Base-by-base conservation (phyloP, 2,888 invertebrate species). In the Thymelicus lineola region DNA sequence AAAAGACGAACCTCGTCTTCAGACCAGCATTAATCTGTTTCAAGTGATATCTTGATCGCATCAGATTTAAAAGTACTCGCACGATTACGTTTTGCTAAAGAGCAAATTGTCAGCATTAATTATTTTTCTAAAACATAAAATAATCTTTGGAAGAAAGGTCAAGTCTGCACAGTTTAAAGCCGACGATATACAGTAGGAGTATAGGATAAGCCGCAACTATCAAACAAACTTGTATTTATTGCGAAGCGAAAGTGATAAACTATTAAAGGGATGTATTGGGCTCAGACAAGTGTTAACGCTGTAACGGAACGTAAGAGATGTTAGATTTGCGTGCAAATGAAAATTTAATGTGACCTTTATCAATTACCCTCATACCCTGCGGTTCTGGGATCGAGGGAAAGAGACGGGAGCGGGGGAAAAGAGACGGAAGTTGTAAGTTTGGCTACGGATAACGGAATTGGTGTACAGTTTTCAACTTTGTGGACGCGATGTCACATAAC, bases 331-430 rank as follows among this genome's bases (percentile, higher is more conserved):
- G 62, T 62, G 48, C 15, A 48, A 62, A 62, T 63, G 63, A 63
- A 63, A 63, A 63, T 63, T 62, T 63, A 50, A 63, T 63, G 63
- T 38, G 50, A 17, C 50, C 35, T 63, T 50, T 63, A 63, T 63
- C 63, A 63, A 63, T 36, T 50, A 63, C 15, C 62, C 35, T 48
- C 50, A 36, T 50, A 63, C 15, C 48, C 35, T 48, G 7, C 12
- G 36, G 36, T 36, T 17, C 7, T 35, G 12, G 17, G 20, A 1
- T 35, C 55, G 55, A 6, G 14, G 5, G 55, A 55, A 12, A 53
- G 20, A 10, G 20, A 53, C 5, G 20, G 53, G 4, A 12, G 20
- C 5, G 12, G 4, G 10, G 9, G n/a, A 53, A n/a, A 53, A 20
- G 53, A 53, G 53, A 53, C 12, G 12, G 12, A 55, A 55, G 55